A percentile compares a stretch with the other conserved stretches of the same genome.
These are phyloP conservation scores for Leptocoma aspasia DNA, from an alignment of 2,113 vertebrate species.

Conservation along the genomic window DNA sequence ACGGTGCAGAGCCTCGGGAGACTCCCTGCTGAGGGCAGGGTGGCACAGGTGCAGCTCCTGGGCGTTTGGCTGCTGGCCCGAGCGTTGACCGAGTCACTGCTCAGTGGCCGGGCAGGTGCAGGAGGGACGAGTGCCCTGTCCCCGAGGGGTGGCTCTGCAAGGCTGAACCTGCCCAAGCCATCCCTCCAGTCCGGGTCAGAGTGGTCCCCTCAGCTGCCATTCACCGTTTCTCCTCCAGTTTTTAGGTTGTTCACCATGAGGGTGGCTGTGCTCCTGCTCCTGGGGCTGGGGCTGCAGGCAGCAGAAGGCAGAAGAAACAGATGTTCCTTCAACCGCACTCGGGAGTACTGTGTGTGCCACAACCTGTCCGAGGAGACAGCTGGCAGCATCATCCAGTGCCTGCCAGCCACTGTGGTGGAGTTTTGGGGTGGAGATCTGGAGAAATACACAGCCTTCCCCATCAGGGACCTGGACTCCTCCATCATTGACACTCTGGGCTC, in stretches of 20 bases:
- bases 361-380: background rate
- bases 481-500: background rate
- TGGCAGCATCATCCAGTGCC: conserved; percentile 42
- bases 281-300: background rate
- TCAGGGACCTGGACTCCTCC: background rate
- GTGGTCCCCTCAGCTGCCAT: background rate
- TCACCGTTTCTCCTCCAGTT: background rate
- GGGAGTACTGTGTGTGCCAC: conserved; percentile 68
- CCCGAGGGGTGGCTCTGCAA: background rate
- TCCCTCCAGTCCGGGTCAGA: background rate
- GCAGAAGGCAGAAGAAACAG: background rate
- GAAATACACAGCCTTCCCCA: background rate
- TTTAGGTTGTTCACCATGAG: background rate
- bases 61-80: background rate
- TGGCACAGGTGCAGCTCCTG: background rate
- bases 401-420: conserved; percentile 44
- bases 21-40: fast-evolving
- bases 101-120: fast-evolving
- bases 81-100: fast-evolving
- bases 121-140: background rate
- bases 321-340: conserved; percentile 17
- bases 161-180: background rate
- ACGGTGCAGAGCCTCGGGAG: background rate
- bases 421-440: conserved; percentile 59
- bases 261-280: background rate